Conservation (phyloP, 2,797 vertebrate species). For the Jordanella pulchra region DNA sequence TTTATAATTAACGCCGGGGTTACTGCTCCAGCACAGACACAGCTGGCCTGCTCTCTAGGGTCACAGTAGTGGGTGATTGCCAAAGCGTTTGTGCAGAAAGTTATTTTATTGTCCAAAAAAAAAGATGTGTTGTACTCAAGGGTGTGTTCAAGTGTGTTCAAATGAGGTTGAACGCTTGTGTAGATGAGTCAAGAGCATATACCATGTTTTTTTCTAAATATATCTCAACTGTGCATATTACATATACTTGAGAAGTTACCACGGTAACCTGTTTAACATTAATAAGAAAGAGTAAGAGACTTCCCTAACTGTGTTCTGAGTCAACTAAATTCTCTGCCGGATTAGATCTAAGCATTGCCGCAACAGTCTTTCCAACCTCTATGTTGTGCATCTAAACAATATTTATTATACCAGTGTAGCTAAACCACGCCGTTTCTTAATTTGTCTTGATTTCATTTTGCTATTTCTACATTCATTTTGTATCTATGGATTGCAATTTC, state of each 20-base stretch:
- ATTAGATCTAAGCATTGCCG: not conserved
- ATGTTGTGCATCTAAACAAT: too few relatives aligned
- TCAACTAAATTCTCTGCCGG: not conserved
- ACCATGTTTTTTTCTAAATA: conserved; percentile 32
- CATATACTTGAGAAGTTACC: conserved; percentile 27
- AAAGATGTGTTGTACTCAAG: conserved; percentile 13
- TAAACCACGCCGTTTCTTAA: too few relatives aligned
- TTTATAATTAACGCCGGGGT: conserved; percentile 78
- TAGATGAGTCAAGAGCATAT: not conserved
- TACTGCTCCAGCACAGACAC: conserved; percentile 75
- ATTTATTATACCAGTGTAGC: too few relatives aligned
- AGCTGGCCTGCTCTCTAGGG: conserved; percentile 78
- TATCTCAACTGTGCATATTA: conserved; percentile 27
- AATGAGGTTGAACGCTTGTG: conserved; percentile 7
- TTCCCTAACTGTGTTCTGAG: not conserved
- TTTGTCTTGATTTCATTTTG: too few relatives aligned
- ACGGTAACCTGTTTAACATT: conserved; percentile 51
- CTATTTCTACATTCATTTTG: too few relatives aligned
- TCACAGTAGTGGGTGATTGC: conserved; percentile 52
- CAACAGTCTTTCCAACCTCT: too few relatives aligned
- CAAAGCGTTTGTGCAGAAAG: conserved; percentile 34
- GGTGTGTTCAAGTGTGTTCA: conserved; percentile 12
- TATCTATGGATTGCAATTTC: too few relatives aligned
- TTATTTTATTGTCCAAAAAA: conserved; percentile 48
- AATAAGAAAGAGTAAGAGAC: conserved; percentile 26